Evolutionary conservation across 1,140 invertebrate species (phyloP).

Genomic region (Musca vetustissima): DNA sequence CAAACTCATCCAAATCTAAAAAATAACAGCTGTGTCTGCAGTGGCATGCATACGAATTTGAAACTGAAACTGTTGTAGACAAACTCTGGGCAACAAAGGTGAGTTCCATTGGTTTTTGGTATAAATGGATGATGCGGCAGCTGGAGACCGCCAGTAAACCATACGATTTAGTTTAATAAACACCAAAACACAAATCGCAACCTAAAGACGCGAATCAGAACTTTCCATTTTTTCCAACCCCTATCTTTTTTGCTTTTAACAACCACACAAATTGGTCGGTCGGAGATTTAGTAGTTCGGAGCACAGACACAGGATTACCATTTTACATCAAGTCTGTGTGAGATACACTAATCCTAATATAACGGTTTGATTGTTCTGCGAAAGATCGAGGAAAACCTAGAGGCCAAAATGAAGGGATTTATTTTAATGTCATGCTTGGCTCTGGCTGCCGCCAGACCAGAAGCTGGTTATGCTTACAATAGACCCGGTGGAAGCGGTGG

Average conservation of each 20-base stretch:
- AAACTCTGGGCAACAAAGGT: slow-evolving; percentile 13
- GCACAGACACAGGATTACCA: slow-evolving; percentile 50
- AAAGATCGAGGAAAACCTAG: slow-evolving; percentile 1
- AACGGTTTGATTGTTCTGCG: slow-evolving; percentile 1
- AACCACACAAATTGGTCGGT: slow-evolving; percentile 7
- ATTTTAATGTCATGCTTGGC: slow-evolving; percentile 63
- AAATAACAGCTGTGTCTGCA: not conserved
- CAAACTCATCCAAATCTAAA: not conserved
- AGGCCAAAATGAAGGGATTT: slow-evolving; percentile 51
- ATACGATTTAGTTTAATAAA: slow-evolving; percentile 56
- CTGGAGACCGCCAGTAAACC: slow-evolving; percentile 54
- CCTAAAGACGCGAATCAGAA: slow-evolving; percentile 26
- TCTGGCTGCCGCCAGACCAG: slow-evolving; percentile 62
- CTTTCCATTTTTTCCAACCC: slow-evolving; percentile 29
- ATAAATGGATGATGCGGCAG: slow-evolving; percentile 54
- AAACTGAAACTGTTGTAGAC: slow-evolving; percentile 13
- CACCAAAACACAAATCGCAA: slow-evolving; percentile 32
- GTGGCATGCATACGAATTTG: not conserved
- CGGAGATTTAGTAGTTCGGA: slow-evolving; percentile 10
- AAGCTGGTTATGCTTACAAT: slow-evolving; percentile 64
- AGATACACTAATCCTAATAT: not conserved
- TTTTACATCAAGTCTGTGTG: slow-evolving; percentile 3
- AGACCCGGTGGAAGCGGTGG: slow-evolving; percentile 58
- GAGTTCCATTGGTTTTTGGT: slow-evolving; percentile 47
- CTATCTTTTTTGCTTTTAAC: slow-evolving; percentile 27